Percentiles rank a stretch among this genome's conserved stretches.
These are phyloP conservation scores for Athene cunicularia DNA, from an alignment of 2,113 vertebrate species.

Conservation along the genomic window DNA sequence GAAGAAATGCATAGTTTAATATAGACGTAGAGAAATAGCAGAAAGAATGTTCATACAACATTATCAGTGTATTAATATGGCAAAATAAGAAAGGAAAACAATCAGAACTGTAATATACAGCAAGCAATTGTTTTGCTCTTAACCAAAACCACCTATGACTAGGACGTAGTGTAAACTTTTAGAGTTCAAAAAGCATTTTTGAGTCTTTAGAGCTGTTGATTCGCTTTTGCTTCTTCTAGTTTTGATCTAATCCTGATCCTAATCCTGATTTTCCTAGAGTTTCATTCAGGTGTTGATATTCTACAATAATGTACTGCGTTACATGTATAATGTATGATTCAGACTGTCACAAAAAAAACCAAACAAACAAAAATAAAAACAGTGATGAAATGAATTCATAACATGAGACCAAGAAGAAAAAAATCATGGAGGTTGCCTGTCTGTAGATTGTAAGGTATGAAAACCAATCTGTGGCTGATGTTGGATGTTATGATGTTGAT, in stretches of 20 bases:
- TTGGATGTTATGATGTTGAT: not conserved
- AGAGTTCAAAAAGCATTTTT: not conserved
- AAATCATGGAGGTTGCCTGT: not conserved
- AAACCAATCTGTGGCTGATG: not conserved
- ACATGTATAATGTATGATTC: not conserved
- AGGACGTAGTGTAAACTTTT: not conserved
- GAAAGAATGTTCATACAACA: not conserved
- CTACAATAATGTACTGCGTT: not conserved
- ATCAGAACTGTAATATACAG: not conserved
- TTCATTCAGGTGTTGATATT: not conserved
- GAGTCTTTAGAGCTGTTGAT: not conserved
- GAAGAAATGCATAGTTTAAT: not conserved
- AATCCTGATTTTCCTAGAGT: not conserved
- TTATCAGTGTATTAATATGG: not conserved
- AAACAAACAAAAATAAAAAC: too few relatives aligned
- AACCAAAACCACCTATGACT: rapidly evolving
- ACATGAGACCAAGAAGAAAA: not conserved
- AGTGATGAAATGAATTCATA: not conserved
- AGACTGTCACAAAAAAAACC: rapidly evolving
- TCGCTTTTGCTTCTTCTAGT: not conserved
- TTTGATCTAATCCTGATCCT: not conserved
- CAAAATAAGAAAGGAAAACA: not conserved
- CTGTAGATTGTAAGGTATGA: not conserved
- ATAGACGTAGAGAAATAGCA: not conserved
- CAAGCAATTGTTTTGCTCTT: not conserved